phyloP scores from a whole-genome alignment of 1,140 invertebrate genomes.

The Cyclina sinensis region DNA sequence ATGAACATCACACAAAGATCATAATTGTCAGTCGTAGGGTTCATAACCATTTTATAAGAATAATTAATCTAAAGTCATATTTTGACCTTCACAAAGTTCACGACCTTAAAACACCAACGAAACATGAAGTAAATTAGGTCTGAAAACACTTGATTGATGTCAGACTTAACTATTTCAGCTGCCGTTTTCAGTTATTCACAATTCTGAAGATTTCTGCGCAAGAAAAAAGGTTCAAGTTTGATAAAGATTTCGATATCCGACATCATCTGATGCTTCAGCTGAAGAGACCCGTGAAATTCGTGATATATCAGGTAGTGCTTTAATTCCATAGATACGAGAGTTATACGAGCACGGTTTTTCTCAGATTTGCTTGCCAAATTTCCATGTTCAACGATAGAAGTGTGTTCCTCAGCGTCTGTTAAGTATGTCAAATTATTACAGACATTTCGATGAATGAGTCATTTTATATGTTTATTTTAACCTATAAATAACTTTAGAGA shows the following conservation, averaged over 20 bases:
- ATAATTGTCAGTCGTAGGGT: too few species aligned
- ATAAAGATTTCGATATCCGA: not conserved
- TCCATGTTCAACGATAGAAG: not conserved
- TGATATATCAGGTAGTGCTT: not conserved
- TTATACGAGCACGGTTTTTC: not conserved
- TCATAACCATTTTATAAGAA: too few species aligned
- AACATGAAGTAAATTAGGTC: not conserved
- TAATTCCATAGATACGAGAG: not conserved
- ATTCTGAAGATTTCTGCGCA: not conserved
- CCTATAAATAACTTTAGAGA: not conserved
- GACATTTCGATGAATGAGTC: not conserved
- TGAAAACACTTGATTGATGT: not conserved
- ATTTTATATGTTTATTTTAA: not conserved
- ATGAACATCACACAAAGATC: too few species aligned
- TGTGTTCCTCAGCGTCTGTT: not conserved
- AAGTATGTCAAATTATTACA: not conserved
- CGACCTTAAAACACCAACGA: too few species aligned
- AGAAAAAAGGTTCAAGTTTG: not conserved
- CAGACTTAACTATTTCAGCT: not conserved
- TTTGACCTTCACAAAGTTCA: not conserved
- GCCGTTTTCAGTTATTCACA: not conserved
- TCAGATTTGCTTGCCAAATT: constrained; percentile 3
- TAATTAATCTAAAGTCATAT: too few species aligned
- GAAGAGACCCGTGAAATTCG: not conserved
- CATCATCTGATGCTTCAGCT: not conserved